Evolutionary conservation across 2,797 vertebrate genomes (phyloP).

Genomic region (Oryzias dopingdopingensis): DNA sequence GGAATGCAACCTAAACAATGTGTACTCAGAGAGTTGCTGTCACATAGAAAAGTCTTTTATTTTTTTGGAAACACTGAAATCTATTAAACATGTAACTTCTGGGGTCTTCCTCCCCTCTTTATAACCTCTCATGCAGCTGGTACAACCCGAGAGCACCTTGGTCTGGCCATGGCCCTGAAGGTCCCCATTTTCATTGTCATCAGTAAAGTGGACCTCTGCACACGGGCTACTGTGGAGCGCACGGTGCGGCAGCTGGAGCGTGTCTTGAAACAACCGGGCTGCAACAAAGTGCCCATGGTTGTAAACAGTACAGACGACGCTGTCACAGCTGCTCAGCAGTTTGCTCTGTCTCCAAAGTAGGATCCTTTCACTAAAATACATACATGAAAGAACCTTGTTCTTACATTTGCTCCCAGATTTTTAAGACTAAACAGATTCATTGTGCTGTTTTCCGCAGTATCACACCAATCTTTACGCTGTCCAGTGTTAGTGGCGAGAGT

Average conservation of each 20-base stretch:
- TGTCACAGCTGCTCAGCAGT: conserved; percentile 96
- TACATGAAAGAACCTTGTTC: neutral
- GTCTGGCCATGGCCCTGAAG: conserved; percentile 95
- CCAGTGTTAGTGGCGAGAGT: conserved; percentile 94
- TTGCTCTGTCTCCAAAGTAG: conserved; percentile 84
- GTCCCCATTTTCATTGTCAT: conserved; percentile 98
- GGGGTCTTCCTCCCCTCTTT: no score
- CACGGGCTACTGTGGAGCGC: conserved; percentile 87
- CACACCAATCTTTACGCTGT: conserved; percentile 95
- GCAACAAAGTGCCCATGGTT: conserved; percentile 94
- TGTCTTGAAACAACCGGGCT: conserved; percentile 94
- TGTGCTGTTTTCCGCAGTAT: conserved; percentile 75
- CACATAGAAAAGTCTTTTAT: neutral
- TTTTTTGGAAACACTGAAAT: neutral
- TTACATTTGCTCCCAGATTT: neutral
- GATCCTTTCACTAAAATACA: neutral
- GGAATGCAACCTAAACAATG: conserved; percentile 7
- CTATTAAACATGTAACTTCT: neutral
- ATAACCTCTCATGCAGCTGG: conserved; percentile 76
- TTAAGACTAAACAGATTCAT: neutral
- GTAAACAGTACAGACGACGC: conserved; percentile 89
- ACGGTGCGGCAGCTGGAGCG: conserved; percentile 94
- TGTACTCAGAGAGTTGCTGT: neutral
- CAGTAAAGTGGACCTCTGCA: conserved; percentile 95
- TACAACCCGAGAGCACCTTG: conserved; percentile 94